A percentile compares a stretch with the other conserved stretches of the same genome.
Evolutionary conservation across 2,888 invertebrate genomes (phyloP).

Genomic region (Panopea generosa): DNA sequence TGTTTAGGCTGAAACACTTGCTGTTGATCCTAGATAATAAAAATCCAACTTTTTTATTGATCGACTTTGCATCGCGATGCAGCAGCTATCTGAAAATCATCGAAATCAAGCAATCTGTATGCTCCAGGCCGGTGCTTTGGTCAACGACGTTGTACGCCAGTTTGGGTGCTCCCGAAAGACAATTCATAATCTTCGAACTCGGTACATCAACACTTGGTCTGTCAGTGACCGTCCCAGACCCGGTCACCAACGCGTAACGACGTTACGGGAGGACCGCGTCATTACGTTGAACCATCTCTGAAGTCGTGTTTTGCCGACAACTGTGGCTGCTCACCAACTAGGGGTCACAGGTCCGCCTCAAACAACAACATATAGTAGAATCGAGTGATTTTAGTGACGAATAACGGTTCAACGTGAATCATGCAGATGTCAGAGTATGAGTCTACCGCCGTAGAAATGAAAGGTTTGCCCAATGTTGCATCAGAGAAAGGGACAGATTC

Average conservation of each 20-base stretch:
- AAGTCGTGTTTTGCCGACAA: too few species aligned
- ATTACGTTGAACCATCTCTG: slow-evolving; percentile 13
- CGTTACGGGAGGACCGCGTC: slow-evolving; percentile 6
- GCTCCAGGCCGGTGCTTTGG: slow-evolving; percentile 17
- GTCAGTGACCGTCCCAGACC: not conserved
- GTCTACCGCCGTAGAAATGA: not conserved
- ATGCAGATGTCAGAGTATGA: slow-evolving; percentile 11
- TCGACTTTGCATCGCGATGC: too few species aligned
- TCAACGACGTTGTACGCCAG: slow-evolving; percentile 25
- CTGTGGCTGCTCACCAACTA: too few species aligned
- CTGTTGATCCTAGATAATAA: too few species aligned
- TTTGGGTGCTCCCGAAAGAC: slow-evolving; percentile 20
- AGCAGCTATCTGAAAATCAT: slow-evolving; percentile 26
- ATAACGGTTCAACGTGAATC: slow-evolving; percentile 15
- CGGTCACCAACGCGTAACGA: slow-evolving; percentile 1
- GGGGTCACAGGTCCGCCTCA: too few species aligned
- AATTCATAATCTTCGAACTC: slow-evolving; percentile 8
- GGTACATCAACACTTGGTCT: too few species aligned
- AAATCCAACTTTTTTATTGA: too few species aligned
- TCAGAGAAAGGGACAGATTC: slow-evolving; percentile 14
- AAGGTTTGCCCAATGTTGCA: slow-evolving; percentile 16
- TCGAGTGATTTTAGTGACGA: slow-evolving; percentile 14
- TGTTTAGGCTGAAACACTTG: too few species aligned
- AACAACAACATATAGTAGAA: too few species aligned
- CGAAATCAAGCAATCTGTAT: slow-evolving; percentile 30